These are phyloP conservation scores for Archilochus colubris DNA, from an alignment of 2,113 vertebrate genomes.

Conservation along the genomic window DNA sequence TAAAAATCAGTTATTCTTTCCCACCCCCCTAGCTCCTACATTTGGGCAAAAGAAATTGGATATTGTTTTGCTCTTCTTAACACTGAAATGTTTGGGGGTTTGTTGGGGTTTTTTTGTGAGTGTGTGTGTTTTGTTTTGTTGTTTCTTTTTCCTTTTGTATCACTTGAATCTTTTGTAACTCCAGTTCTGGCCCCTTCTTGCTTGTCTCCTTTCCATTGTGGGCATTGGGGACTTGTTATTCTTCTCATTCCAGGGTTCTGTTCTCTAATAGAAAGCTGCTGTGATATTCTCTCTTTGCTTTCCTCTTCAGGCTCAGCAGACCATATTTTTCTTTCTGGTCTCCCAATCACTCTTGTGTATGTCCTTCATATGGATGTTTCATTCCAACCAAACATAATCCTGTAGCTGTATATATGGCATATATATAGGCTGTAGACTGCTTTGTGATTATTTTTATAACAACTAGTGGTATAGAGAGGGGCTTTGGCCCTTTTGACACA, in stretches of 20 bases:
- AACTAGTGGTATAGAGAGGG: rapidly evolving
- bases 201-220: rapidly evolving
- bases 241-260: not conserved
- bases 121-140: no score
- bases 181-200: not conserved
- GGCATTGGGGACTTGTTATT: rapidly evolving
- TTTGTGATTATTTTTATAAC: not conserved
- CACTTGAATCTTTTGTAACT: not conserved
- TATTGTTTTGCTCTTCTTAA: not conserved
- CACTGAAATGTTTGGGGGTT: not conserved
- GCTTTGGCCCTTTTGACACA: not conserved
- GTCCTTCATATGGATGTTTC: rapidly evolving
- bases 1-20: not conserved
- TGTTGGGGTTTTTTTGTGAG: no score
- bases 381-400: not conserved
- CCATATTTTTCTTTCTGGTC: not conserved
- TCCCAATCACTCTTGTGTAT: not conserved
- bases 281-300: not conserved
- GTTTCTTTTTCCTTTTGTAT: not conserved
- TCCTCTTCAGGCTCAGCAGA: not conserved
- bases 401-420: no score
- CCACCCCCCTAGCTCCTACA: not conserved
- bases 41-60: not conserved
- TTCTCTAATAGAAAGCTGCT: rapidly evolving
- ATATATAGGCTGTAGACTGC: not conserved